A percentile compares a stretch with the other conserved stretches of the same genome.
Conservation (phyloP, 2,113 vertebrate species). For the Brachypteracias leptosomus region DNA sequence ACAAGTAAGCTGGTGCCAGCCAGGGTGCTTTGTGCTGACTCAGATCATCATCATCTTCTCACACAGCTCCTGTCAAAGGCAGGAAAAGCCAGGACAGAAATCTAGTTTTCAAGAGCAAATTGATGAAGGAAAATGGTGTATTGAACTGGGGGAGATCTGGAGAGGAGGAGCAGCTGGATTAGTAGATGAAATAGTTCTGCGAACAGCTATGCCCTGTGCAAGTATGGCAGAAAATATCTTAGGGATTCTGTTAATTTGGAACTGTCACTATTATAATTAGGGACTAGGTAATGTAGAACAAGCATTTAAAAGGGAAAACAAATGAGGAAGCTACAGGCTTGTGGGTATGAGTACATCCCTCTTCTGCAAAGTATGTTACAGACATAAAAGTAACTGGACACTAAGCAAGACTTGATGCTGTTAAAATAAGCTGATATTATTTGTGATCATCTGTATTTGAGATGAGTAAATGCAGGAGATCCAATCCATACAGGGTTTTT, state of each 20-base stretch:
- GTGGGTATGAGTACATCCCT: accelerated
- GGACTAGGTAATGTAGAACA: neutral
- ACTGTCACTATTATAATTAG: neutral
- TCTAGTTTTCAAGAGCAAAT: neutral
- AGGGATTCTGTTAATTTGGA: neutral
- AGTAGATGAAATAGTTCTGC: neutral
- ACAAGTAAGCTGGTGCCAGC: neutral
- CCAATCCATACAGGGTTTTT: accelerated
- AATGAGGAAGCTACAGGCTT: neutral
- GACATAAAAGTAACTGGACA: neutral
- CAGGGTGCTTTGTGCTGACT: neutral
- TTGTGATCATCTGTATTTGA: neutral
- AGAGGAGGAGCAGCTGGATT: neutral
- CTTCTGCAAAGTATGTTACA: neutral
- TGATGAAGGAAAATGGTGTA: neutral
- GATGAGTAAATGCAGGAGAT: neutral
- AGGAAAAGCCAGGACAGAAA: neutral
- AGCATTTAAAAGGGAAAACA: neutral
- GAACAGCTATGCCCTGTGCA: too few species aligned
- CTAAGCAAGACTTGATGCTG: neutral
- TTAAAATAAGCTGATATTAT: neutral
- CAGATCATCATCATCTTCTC: neutral
- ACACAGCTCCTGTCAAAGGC: neutral
- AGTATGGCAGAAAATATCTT: neutral
- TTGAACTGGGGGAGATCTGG: neutral